Base-by-base conservation (phyloP, 53 echinoderm and acorn worm genomes). In the Temnopleurus reevesii region DNA sequence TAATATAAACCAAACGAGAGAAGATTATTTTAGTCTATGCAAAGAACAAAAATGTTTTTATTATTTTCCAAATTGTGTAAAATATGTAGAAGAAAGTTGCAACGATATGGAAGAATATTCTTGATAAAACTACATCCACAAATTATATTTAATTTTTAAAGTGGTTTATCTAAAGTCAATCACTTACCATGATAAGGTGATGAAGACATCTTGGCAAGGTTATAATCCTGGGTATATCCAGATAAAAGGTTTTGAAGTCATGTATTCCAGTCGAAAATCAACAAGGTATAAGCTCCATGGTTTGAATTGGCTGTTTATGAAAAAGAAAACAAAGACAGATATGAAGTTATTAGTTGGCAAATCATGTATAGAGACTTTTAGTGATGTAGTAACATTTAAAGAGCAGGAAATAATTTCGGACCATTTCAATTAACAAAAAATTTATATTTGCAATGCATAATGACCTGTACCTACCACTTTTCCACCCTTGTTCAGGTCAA, bases 151-250 rank as follows among this genome's bases (percentile, higher is more conserved):
- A 64, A 17, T 64, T 17, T 10, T 64, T 64, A 5, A 7, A 59
- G 5, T 31, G 18, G 41, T n/a, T n/a, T n/a, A 19, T 5, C 21
- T 38, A 49, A 7, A 36, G 33, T 13, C 15, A 8, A 10, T 19
- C 35, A 66, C 71, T 71, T 71, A 71, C 71, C 71, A 41, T 71
- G 71, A 71, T 31, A 71, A 21, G 71, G 71, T 71, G 71, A 71
- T 19, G 71, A 71, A 12, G 71, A 71, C 71, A 71, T 71, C 31
- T n/a, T 21, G 41, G 71, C 71, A n/a, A 71, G 71, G 71, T 71
- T 63, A 34, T 71, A 71, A 71, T 71, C 71, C 71, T 41, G 38
- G 21, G 71, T 71, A 71, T 33, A 38, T 71, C 71, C 71, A 71
- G n/a, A 41, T 38, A 41, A 36, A 71, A 71, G n/a, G 8, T 13